Evolutionary conservation across 1,140 invertebrate genomes (phyloP).

Genomic region (Cyrtorhinus lividipennis): DNA sequence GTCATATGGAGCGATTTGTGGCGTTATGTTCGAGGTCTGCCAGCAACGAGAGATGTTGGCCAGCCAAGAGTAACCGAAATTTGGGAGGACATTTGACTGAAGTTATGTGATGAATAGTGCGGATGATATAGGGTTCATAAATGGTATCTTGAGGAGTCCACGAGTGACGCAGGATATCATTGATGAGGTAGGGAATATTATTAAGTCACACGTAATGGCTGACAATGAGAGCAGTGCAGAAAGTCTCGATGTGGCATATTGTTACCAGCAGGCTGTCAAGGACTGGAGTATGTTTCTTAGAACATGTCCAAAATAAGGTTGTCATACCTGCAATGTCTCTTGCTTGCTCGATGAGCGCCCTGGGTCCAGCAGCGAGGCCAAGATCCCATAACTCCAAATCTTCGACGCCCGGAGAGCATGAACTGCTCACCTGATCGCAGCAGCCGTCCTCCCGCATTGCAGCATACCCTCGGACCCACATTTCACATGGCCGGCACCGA

Average conservation of each 20-base stretch:
- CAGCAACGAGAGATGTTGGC: too few relatives aligned
- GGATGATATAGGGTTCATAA: too few relatives aligned
- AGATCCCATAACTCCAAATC: conserved; percentile 10
- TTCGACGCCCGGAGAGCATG: conserved; percentile 5
- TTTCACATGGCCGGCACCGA: conserved; percentile 3
- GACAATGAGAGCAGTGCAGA: neutral
- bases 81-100: too few relatives aligned
- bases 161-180: too few relatives aligned
- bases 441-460: conserved; percentile 9
- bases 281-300: neutral
- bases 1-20: too few relatives aligned
- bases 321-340: conserved; percentile 8
- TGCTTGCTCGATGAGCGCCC: neutral
- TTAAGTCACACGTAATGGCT: neutral
- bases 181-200: too few relatives aligned
- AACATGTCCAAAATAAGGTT: too few relatives aligned
- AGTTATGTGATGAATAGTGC: too few relatives aligned
- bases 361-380: neutral
- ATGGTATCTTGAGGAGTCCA: too few relatives aligned
- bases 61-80: too few relatives aligned
- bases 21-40: too few relatives aligned
- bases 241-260: neutral
- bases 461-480: conserved; percentile 8
- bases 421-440: conserved; percentile 11
- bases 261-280: neutral